phyloP scores from a whole-genome alignment of 2,888 invertebrate species.

The Perdita meconis region DNA sequence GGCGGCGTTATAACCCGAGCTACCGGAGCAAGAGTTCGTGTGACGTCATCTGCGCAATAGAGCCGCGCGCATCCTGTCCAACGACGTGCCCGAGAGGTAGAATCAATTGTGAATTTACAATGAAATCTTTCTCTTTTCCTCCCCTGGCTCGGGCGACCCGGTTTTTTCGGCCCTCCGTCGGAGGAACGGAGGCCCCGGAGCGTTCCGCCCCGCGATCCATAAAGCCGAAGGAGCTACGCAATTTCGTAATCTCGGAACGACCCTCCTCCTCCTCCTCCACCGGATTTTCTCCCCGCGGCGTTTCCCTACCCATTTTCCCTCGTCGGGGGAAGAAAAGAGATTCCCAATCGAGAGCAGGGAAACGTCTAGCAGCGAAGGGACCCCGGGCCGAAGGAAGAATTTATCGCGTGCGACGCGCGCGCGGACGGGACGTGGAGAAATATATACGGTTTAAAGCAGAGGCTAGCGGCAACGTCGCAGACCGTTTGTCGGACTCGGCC shows the following conservation, averaged over 20 bases:
- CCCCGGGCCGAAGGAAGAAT: slow-evolving; percentile 58
- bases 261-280: too few species aligned
- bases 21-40: slow-evolving; percentile 66
- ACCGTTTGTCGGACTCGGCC: slow-evolving; percentile 71
- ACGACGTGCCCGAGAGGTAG: slow-evolving; percentile 57
- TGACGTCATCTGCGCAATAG: slow-evolving; percentile 69
- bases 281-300: too few species aligned
- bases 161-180: background rate
- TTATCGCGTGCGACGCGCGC: slow-evolving; percentile 68
- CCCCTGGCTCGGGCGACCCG: background rate
- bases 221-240: too few species aligned
- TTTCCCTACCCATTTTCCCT: background rate
- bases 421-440: slow-evolving; percentile 65
- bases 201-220: background rate
- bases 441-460: slow-evolving; percentile 52
- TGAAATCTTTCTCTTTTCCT: slow-evolving; percentile 16
- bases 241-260: background rate
- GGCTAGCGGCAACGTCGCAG: slow-evolving; percentile 78
- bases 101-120: slow-evolving; percentile 55
- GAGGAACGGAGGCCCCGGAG: background rate
- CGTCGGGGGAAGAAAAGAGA: too few species aligned
- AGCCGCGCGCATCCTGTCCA: slow-evolving; percentile 57
- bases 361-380: too few species aligned
- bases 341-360: too few species aligned
- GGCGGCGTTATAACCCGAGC: slow-evolving; percentile 63